Evolutionary conservation across 23 tunicate species (phyloP).

Genomic region (Trididemnum clinides): DNA sequence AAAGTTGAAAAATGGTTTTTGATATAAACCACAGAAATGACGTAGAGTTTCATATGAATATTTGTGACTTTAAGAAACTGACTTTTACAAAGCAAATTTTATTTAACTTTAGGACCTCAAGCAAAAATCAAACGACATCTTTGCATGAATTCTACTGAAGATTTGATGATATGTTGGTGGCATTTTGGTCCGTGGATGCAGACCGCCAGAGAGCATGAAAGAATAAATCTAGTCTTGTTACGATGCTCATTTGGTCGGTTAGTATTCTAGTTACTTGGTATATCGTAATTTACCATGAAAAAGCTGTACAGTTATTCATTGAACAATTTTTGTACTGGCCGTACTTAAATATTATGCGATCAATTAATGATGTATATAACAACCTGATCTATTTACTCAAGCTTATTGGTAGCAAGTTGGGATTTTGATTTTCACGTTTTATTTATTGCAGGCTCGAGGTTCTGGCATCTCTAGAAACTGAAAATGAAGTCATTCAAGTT

Average conservation of each 20-base stretch:
- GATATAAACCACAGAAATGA: neutral
- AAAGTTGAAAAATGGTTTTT: neutral
- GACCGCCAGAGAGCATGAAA: constrained; percentile 56
- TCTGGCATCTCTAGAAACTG: constrained; percentile 52
- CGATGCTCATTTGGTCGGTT: constrained; percentile 74
- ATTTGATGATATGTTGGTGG: constrained; percentile 84
- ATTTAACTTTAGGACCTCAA: constrained; percentile 48
- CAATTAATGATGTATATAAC: no score
- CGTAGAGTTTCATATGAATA: neutral
- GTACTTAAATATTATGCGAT: no score
- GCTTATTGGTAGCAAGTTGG: neutral
- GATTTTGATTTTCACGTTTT: neutral
- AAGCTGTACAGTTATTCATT: no score
- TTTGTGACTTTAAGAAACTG: neutral
- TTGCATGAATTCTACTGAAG: constrained; percentile 53
- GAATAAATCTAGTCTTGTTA: constrained; percentile 62
- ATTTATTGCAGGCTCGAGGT: constrained; percentile 80
- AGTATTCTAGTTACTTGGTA: no score
- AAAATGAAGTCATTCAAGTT: constrained; percentile 48
- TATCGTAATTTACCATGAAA: no score
- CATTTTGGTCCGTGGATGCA: constrained; percentile 53
- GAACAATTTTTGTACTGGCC: no score
- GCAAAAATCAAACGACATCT: constrained; percentile 39
- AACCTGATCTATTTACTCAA: no score
- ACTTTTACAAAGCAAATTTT: no score